Percentiles rank a stretch among this genome's conserved stretches.
Conservation (phyloP, 2,113 vertebrate species). For the Chionomys nivalis region DNA sequence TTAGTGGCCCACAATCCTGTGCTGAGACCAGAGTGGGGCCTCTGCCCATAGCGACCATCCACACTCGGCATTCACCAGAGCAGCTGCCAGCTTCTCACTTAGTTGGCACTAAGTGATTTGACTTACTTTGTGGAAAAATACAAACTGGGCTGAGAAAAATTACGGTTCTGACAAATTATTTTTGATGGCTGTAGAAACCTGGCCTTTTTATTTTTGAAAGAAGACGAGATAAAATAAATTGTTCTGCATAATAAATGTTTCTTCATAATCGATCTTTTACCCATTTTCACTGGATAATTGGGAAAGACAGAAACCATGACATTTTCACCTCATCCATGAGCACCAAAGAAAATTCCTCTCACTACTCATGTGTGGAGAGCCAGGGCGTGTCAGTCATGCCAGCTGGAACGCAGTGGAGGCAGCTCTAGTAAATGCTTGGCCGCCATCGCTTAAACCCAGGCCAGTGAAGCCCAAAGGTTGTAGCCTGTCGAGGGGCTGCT, state of each 20-base stretch:
- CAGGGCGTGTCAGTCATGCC: neutral
- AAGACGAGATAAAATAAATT: conserved; percentile 52
- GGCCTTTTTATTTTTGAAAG: conserved; percentile 52
- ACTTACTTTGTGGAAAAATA: conserved; percentile 15
- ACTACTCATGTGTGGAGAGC: conserved; percentile 18
- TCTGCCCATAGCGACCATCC: neutral
- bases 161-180: conserved; percentile 47
- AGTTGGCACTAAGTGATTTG: neutral
- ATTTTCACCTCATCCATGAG: conserved; percentile 39
- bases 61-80: neutral
- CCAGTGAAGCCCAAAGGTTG: neutral
- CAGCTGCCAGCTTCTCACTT: neutral
- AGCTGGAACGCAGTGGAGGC: neutral
- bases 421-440: neutral
- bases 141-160: conserved; percentile 54
- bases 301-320: conserved; percentile 38
- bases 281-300: conserved; percentile 37
- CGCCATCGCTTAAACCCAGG: neutral
- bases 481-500: neutral
- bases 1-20: neutral
- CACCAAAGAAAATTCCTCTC: neutral
- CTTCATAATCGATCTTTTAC: conserved; percentile 48
- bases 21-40: neutral
- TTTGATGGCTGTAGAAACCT: conserved; percentile 17
- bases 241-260: conserved; percentile 32